Evolutionary conservation across 2,797 vertebrate genomes (phyloP).

Genomic region (Eurystomus glaucurus): DNA sequence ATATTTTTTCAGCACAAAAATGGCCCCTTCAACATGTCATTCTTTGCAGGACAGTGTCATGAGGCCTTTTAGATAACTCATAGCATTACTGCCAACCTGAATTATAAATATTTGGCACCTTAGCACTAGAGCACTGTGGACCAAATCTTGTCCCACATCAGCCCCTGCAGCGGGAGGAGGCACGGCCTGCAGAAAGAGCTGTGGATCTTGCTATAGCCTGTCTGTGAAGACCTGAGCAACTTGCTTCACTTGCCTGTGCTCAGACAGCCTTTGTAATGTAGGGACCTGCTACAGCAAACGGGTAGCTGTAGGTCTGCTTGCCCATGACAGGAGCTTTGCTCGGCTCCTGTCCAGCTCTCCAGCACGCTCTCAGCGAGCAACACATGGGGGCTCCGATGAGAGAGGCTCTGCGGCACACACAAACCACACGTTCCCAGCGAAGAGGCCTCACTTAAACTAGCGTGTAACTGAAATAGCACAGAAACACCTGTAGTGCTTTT

Average conservation of each 20-base stretch:
- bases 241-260: background rate
- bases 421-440: background rate
- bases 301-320: background rate
- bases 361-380: background rate
- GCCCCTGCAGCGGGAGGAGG: background rate
- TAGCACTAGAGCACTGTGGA: background rate
- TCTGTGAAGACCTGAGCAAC: background rate
- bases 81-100: background rate
- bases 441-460: background rate
- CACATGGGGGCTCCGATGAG: background rate
- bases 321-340: background rate
- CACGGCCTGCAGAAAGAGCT: background rate
- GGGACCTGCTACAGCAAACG: background rate
- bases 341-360: background rate
- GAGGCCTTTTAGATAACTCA: background rate
- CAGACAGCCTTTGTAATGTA: background rate
- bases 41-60: background rate
- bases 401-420: fast-evolving
- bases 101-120: background rate
- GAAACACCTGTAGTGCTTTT: background rate
- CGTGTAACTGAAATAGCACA: background rate
- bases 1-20: background rate
- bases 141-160: background rate
- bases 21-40: background rate
- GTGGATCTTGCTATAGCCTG: background rate